These are phyloP conservation scores for Apogon hyalosoma DNA, from an alignment of 2,797 vertebrate species.

Conservation along the genomic window DNA sequence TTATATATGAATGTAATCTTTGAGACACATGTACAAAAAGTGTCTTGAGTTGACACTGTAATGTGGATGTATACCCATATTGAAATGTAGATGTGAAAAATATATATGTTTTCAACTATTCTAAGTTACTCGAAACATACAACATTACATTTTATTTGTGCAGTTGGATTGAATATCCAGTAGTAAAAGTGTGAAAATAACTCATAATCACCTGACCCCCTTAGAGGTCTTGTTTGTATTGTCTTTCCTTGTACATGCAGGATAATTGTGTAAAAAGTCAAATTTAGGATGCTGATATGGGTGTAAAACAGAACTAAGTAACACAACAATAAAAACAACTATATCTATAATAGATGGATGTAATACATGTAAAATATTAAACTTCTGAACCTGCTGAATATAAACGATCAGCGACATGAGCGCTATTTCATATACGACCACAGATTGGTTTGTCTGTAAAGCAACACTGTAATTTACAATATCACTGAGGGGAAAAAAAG, in stretches of 20 bases:
- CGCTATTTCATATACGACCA: constrained; percentile 18
- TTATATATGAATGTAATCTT: no score
- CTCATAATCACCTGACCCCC: background rate
- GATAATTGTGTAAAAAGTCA: background rate
- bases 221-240: background rate
- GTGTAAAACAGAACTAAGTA: background rate
- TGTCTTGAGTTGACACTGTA: no score
- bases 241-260: background rate
- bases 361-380: background rate
- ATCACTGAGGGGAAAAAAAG: constrained; percentile 44
- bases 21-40: no score
- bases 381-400: constrained; percentile 8
- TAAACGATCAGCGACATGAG: constrained; percentile 20
- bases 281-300: background rate
- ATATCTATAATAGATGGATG: background rate
- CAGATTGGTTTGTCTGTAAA: constrained; percentile 34
- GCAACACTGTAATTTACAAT: constrained; percentile 47
- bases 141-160: no score
- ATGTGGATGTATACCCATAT: no score
- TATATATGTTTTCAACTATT: no score
- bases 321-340: background rate
- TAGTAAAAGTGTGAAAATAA: background rate
- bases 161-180: no score
- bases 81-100: no score
- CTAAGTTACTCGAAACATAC: no score